Evolutionary conservation across 37 sponge, comb jelly and placozoan genomes (phyloP), one percentile per base, ranked within the genome.

Genomic region (Beroe forskalii): DNA sequence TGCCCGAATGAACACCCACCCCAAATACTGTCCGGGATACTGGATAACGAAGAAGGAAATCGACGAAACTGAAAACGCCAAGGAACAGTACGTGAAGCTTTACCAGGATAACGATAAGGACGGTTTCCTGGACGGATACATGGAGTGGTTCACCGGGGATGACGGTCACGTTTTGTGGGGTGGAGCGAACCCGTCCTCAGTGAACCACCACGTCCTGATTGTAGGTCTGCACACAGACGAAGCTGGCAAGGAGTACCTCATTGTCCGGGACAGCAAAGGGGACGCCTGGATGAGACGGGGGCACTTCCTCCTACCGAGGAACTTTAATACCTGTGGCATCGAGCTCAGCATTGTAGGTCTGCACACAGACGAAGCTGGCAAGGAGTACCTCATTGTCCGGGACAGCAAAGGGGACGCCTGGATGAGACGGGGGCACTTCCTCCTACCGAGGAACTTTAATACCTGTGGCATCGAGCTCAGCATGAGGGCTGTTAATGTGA

Each of bases 351-450:
- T 69, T 32, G 72, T 69, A 17, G 72, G 72, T 36, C 2, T 35
- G 19, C 32, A 69, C 72, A 69, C 35, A 1, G 72, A 35, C 35
- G 3, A 8, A 4, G 72, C 28, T 33, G 72, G 72, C 1, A 69
- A 33, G 20, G 72, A 69, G 17, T 69, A 69, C 38, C 32, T 33
- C 72, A 69, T 69, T 20, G 72, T 69, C 33, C 27, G 72, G 36
- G 72, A 69, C 4, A 69, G 72, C 72, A 69, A 37, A 69, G 72
- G 72, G 28, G 72, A 69, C 17, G 72, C 12, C 9, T 69, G 72
- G 72, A 69, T 69, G 72, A 32, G 72, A 69, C 72, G 72, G 32
- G 72, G 72, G 20, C 72, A 69, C 38, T 69, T 69, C 72, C 32
- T 69, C 19, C 28, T 69, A 2, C 38, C 36, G 33, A 31, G 72